These are phyloP conservation scores for Thinocorus orbignyianus DNA, from an alignment of 2,113 vertebrate genomes.

Conservation along the genomic window DNA sequence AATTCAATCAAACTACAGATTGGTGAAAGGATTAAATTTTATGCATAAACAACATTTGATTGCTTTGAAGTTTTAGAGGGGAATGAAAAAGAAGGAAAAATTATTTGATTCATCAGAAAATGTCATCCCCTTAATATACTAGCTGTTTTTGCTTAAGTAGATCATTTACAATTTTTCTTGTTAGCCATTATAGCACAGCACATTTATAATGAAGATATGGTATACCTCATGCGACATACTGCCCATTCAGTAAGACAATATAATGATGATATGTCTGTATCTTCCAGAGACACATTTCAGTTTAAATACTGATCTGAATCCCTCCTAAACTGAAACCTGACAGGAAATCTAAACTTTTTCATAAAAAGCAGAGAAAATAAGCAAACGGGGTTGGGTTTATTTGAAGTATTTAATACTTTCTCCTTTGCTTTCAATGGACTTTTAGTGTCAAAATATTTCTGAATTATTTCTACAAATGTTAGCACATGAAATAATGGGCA, in stretches of 20 bases:
- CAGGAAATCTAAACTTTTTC: neutral
- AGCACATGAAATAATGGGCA: neutral
- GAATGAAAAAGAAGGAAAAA: conserved; percentile 46
- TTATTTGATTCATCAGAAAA: conserved; percentile 60
- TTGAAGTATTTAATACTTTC: neutral
- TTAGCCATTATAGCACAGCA: neutral
- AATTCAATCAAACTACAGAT: conserved; percentile 76
- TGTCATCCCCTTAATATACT: conserved; percentile 28
- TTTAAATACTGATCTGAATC: neutral
- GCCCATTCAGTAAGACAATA: neutral
- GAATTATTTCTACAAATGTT: neutral
- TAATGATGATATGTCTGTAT: neutral
- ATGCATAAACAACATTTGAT: conserved; percentile 73
- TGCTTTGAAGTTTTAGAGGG: conserved; percentile 67
- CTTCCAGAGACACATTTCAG: neutral
- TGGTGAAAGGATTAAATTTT: conserved; percentile 74
- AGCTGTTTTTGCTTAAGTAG: conserved; percentile 15
- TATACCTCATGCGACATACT: neutral
- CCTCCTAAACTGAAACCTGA: neutral
- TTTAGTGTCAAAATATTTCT: neutral
- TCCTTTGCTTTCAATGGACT: neutral
- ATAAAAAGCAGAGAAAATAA: neutral
- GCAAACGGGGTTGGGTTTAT: neutral
- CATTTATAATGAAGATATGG: neutral
- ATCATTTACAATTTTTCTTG: conserved; percentile 16